These are phyloP conservation scores for Manis crassicaudata DNA, from an alignment of 2,797 vertebrate species.

Conservation along the genomic window DNA sequence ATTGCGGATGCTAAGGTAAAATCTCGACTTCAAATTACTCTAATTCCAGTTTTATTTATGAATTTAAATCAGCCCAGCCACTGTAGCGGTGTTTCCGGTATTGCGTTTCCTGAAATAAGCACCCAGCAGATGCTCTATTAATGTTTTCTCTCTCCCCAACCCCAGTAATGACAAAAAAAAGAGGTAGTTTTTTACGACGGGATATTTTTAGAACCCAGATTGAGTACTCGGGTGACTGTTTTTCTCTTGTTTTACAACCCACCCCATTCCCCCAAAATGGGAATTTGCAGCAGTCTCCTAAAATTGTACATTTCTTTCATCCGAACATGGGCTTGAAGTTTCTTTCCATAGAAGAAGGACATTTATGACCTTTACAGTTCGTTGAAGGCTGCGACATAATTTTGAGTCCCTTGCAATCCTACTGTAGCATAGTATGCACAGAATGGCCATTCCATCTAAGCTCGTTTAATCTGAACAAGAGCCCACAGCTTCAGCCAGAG, in stretches of 20 bases:
- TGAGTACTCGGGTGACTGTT: neutral
- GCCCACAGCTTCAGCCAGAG: neutral
- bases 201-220: neutral
- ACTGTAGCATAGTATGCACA: neutral
- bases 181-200: neutral
- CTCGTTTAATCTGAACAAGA: neutral
- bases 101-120: neutral
- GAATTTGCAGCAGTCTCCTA: neutral
- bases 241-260: neutral
- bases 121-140: neutral
- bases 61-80: neutral
- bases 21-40: neutral
- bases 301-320: neutral
- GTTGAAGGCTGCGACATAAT: neutral
- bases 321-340: neutral
- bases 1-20: neutral
- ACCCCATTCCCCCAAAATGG: too few relatives aligned
- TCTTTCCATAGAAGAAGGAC: neutral
- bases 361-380: neutral
- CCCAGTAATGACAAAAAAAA: slow-evolving; percentile 17
- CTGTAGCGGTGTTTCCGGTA: neutral
- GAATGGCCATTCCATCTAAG: neutral
- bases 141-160: neutral
- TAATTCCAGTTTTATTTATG: neutral
- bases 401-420: neutral